Evolutionary conservation across 30 jellyfish, hydroid and myxozoan genomes (phyloP).

Genomic region (Turritopsis dohrnii): DNA sequence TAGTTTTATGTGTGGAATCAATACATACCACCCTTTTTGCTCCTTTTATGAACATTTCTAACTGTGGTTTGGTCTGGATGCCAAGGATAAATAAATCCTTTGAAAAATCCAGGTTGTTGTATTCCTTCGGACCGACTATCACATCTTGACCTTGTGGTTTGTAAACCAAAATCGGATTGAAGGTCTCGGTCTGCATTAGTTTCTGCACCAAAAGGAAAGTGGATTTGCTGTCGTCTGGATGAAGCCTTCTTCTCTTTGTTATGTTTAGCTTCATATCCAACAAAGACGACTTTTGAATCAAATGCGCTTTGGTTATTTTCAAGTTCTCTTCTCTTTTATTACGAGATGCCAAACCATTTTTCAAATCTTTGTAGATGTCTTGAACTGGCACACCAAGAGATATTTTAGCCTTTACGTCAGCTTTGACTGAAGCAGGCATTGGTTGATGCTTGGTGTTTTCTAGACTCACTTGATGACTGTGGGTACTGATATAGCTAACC

Average conservation of each 20-base stretch:
- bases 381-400: not conserved
- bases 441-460: not conserved
- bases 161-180: not conserved
- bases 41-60: slow-evolving; percentile 4
- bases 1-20: not conserved
- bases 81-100: not conserved
- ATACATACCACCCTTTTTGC: not conserved
- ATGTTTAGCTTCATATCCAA: too few species aligned
- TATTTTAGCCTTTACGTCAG: not conserved
- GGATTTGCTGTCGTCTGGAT: too few species aligned
- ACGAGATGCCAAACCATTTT: too few species aligned
- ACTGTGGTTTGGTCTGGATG: not conserved
- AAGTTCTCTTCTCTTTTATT: too few species aligned
- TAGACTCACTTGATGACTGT: not conserved
- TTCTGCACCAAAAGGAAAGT: too few species aligned
- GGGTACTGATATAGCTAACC: not conserved
- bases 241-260: too few species aligned
- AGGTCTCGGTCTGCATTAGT: not conserved
- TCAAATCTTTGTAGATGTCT: not conserved
- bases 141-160: slow-evolving; percentile 1
- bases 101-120: not conserved
- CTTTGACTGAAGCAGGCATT: not conserved
- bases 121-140: not conserved
- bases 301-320: too few species aligned
- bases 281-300: too few species aligned